Percentiles rank a stretch among this genome's conserved stretches.
Evolutionary conservation across 2,797 vertebrate genomes (phyloP).

Genomic region (Sebastes kiyomatsui): DNA sequence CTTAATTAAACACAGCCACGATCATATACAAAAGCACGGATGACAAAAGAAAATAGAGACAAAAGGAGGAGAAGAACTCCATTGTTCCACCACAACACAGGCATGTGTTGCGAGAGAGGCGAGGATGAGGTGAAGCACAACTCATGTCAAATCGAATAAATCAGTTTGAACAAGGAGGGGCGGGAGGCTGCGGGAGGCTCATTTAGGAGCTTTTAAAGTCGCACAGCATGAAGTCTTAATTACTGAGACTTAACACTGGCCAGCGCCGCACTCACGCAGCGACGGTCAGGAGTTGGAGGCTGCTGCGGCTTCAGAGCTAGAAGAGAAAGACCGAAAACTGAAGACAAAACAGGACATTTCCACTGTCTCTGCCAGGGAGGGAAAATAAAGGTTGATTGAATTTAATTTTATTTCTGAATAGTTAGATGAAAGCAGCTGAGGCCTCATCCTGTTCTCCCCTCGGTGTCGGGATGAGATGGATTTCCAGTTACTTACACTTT

Average conservation of each 20-base stretch:
- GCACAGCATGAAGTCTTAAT: slow-evolving; percentile 84
- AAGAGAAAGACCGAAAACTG: slow-evolving; percentile 51
- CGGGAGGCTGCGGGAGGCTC: slow-evolving; percentile 44
- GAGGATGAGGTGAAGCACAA: slow-evolving; percentile 66
- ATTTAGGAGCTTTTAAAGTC: slow-evolving; percentile 80
- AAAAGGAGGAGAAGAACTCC: slow-evolving; percentile 61
- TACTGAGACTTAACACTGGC: slow-evolving; percentile 80
- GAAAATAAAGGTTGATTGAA: slow-evolving; percentile 40
- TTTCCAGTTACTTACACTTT: slow-evolving; percentile 44
- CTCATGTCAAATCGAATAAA: slow-evolving; percentile 76
- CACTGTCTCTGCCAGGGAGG: slow-evolving; percentile 34
- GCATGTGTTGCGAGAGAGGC: slow-evolving; percentile 54
- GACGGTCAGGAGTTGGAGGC: slow-evolving; percentile 78
- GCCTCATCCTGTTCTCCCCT: slow-evolving; percentile 32
- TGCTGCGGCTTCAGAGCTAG: slow-evolving; percentile 67
- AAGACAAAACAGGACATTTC: slow-evolving; percentile 54
- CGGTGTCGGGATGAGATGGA: slow-evolving; percentile 23
- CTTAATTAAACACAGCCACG: slow-evolving; percentile 72
- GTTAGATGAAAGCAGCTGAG: slow-evolving; percentile 43
- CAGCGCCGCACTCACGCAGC: slow-evolving; percentile 70
- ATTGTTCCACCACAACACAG: slow-evolving; percentile 61
- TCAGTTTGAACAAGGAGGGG: slow-evolving; percentile 54
- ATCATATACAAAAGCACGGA: slow-evolving; percentile 33
- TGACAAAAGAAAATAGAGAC: slow-evolving; percentile 53
- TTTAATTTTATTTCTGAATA: slow-evolving; percentile 33